Evolutionary conservation across 2,113 vertebrate species (phyloP), one percentile per base, ranked within the genome.

Genomic region (Gobius niger): DNA sequence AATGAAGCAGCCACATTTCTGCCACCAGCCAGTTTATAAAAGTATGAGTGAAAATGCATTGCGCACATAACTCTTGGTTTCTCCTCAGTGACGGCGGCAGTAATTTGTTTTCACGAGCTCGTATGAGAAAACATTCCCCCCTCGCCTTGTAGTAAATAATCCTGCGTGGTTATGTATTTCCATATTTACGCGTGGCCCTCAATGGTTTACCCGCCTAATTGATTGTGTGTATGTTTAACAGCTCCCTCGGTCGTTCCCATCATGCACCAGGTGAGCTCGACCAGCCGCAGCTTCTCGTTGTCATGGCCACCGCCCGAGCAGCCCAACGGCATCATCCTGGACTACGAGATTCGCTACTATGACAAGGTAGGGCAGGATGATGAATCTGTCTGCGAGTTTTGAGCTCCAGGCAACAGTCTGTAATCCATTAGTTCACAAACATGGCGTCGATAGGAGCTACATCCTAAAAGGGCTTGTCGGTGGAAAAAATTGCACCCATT

Each of bases 191-290:
- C 61, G 52, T 77, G 66, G 46, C 67, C 6, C 72, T 0, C 34
- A 72, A 66, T 75, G 16, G 54, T 74, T 67, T 65, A 75, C 42
- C 24, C 47, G 67, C 42, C 12, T 80, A 78, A 83, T 76, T 81
- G 70, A 80, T 82, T 81, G 70, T 76, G 75, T 75, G 46, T 72
- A 19, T 78, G 47, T 75, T 72, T 41, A 47, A 76, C 93, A 98
- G 96, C 96, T 69, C 96, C 96, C 19, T 98, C 96, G 51, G 95
- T 89, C 0, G 96, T 98, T 85, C 96, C 96, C 89, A 96, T 98
- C 87, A 96, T 98, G 96, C 96, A 98, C 91, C 96, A 98, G 89
- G 95, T 98, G 84, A 96, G 96, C 69, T 96, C 96, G 75, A 98
- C 96, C 0, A 97, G 96, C 93, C 94, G 94, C 87, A 96, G 95